phyloP scores from a whole-genome alignment of 1,140 invertebrate genomes.

The Littorina saxatilis region DNA sequence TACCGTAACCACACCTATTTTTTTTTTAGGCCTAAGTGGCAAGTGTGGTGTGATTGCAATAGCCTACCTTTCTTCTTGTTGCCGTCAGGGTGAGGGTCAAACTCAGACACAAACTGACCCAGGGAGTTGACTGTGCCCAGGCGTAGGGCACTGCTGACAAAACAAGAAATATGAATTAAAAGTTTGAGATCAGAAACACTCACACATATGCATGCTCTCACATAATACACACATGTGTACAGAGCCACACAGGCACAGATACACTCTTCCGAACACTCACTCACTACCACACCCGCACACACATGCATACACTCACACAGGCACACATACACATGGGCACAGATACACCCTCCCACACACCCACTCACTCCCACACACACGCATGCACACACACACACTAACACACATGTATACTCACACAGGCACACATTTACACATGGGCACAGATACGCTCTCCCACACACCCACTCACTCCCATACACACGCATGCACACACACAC shows the following conservation, averaged over 20 bases:
- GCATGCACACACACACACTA: not conserved
- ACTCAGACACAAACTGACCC: constrained; percentile 91
- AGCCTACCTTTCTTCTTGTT: constrained; percentile 78
- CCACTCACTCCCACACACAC: not conserved
- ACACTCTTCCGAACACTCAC: not conserved
- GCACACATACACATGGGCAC: not conserved
- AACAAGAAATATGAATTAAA: not conserved
- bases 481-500: too few species aligned
- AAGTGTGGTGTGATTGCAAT: too few species aligned
- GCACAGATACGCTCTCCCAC: too few species aligned
- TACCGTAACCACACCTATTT: too few species aligned
- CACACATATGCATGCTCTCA: not conserved
- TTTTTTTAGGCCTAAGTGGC: too few species aligned
- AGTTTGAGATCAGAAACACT: not conserved
- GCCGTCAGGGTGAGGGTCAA: constrained; percentile 88
- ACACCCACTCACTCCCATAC: too few species aligned
- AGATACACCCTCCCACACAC: not conserved
- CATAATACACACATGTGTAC: not conserved
- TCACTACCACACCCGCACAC: not conserved
- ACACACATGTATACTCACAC: not conserved
- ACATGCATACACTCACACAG: not conserved
- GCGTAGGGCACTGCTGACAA: constrained; percentile 81
- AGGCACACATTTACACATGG: not conserved
- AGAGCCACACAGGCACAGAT: not conserved
- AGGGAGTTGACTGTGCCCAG: constrained; percentile 90